A percentile compares a stretch with the other conserved stretches of the same genome.
phyloP scores from a whole-genome alignment of 2,888 invertebrate genomes.

The Serripes groenlandicus region DNA sequence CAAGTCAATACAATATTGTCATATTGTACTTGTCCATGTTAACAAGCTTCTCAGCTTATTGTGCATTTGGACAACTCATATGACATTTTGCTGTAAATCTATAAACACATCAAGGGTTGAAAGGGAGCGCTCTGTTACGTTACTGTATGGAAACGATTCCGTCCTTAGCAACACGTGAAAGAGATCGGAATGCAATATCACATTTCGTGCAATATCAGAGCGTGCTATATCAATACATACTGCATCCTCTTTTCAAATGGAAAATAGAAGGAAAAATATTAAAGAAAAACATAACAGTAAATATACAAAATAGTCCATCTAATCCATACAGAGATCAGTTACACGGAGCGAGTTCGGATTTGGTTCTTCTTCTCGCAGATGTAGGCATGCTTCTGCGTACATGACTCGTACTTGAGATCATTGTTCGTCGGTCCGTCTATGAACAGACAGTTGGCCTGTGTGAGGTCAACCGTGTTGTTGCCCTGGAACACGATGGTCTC shows the following conservation, averaged over 20 bases:
- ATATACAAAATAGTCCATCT: background rate
- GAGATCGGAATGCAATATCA: too few species aligned
- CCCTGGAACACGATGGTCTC: constrained; percentile 17
- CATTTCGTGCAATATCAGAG: too few species aligned
- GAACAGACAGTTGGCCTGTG: constrained; percentile 10
- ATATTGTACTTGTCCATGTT: too few species aligned
- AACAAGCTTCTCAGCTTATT: too few species aligned
- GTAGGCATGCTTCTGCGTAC: constrained; percentile 1
- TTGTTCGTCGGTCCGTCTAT: constrained; percentile 8
- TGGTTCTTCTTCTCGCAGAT: constrained; percentile 23
- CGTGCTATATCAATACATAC: background rate
- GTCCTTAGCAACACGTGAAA: too few species aligned
- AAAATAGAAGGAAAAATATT: too few species aligned
- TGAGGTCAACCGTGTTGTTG: constrained; percentile 4
- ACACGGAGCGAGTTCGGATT: background rate
- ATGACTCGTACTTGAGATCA: constrained; percentile 16
- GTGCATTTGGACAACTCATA: too few species aligned
- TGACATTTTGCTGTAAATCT: too few species aligned
- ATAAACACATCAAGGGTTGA: too few species aligned
- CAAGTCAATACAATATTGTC: too few species aligned
- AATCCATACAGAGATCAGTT: background rate
- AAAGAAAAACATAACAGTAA: background rate
- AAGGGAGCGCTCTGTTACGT: too few species aligned
- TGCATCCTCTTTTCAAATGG: background rate
- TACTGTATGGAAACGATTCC: too few species aligned